Base-by-base conservation (phyloP, 2,113 vertebrate species). In the Ptyas mucosa region DNA sequence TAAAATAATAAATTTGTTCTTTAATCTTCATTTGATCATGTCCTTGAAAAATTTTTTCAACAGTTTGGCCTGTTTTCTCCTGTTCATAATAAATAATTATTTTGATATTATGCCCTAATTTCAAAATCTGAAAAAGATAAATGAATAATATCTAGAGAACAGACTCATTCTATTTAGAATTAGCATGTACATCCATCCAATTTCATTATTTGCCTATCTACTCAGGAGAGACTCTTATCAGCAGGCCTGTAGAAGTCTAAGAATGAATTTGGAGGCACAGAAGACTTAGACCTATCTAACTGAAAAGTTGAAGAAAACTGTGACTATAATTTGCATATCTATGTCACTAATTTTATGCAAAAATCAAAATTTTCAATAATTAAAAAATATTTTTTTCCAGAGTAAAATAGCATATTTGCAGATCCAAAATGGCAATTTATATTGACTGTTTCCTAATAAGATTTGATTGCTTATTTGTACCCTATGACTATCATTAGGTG, bases 91-190 rank as follows among this genome's bases (percentile, higher is more conserved):
- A 98, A 98, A 98, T 96, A 98, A 98, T 64, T 64, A 64, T 69
- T 15, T n/a, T 69, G 29, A 69, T 75, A 98, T 98, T 98, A 98
- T 92, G 93, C 92, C 96, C 97, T 97, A 98, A 98, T 98, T 98
- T 98, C 97, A 98, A 97, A 97, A 97, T 97, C 97, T 97, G 98
- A 98, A 98, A 98, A 97, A 98, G 98, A 98, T 98, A 98, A 98
- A 97, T 95, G 96, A 97, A 97, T 97, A 98, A 98, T 95, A 97
- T 96, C 94, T 95, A 90, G 91, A 91, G 95, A 98, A 98, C 98
- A 98, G 96, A 95, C 97, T 98, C 94, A 96, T 97, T 97, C 97
- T 98, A 97, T 97, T 98, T 97, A 95, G 97, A 96, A 95, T 94
- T 95, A 96, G 96, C 95, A 92, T 90, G 96, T 93, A 94, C 94